phyloP scores from a whole-genome alignment of 2,797 vertebrate genomes.

The Pelochelys cantorii region DNA sequence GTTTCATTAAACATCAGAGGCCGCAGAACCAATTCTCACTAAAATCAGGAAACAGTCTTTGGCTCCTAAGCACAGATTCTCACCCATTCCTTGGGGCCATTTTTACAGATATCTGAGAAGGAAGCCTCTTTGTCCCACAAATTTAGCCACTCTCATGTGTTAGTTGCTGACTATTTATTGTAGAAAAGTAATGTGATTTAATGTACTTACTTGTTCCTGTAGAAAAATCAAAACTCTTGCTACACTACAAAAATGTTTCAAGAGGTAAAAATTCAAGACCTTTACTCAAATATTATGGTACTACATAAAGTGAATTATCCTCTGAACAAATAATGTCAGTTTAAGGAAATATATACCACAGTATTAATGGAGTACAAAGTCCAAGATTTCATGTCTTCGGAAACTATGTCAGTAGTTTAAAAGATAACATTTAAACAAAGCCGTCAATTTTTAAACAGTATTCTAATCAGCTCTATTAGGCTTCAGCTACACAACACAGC shows the following conservation, averaged over 20 bases:
- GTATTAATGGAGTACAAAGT: background rate
- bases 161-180: background rate
- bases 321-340: background rate
- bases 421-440: slow-evolving; percentile 33
- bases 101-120: fast-evolving
- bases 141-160: background rate
- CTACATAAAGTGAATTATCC: background rate
- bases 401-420: slow-evolving; percentile 19
- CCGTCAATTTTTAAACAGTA: slow-evolving; percentile 42
- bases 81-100: background rate
- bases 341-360: background rate
- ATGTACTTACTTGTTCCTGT: background rate
- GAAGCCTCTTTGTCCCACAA: background rate
- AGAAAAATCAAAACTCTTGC: background rate
- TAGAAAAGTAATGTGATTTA: background rate
- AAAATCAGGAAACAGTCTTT: background rate
- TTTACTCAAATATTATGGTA: fast-evolving
- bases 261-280: background rate
- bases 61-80: background rate
- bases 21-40: background rate
- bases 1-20: background rate
- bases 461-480: background rate
- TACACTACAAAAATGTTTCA: background rate
- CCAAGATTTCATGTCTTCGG: background rate
- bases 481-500: too few species aligned